Evolutionary conservation across 2,888 invertebrate genomes (phyloP).

Genomic region (Pinctada fucata): DNA sequence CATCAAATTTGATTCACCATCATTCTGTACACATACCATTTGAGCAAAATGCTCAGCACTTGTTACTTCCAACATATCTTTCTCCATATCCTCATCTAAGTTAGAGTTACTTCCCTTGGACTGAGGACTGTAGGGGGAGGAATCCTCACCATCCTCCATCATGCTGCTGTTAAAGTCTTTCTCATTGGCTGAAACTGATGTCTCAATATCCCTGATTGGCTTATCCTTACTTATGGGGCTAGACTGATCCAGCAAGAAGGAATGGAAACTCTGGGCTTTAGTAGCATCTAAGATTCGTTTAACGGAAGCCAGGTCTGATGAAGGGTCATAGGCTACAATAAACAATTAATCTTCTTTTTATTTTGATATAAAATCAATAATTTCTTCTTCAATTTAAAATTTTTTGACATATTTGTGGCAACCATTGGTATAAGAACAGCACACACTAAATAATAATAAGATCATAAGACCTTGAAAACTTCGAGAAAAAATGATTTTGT

Average conservation of each 20-base stretch:
- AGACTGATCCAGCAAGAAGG: conserved; percentile 79
- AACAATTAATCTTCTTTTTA: background rate
- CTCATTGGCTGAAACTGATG: conserved; percentile 12
- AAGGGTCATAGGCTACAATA: conserved; percentile 13
- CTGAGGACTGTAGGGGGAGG: conserved; percentile 31
- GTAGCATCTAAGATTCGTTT: conserved; percentile 88
- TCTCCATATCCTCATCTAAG: conserved; percentile 10
- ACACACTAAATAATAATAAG: no score
- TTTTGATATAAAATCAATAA: background rate
- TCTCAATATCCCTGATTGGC: background rate
- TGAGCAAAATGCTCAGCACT: conserved; percentile 27
- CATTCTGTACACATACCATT: background rate
- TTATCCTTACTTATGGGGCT: conserved; percentile 35
- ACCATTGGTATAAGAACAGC: no score
- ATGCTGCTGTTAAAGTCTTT: background rate
- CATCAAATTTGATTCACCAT: no score
- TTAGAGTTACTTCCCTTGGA: conserved; percentile 23
- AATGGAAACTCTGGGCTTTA: conserved; percentile 81
- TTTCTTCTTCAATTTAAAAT: background rate
- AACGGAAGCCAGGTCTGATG: conserved; percentile 84
- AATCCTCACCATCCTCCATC: conserved; percentile 14
- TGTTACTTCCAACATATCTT: conserved; percentile 29
- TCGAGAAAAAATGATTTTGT: no score
- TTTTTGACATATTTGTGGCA: background rate
- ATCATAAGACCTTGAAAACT: no score